phyloP scores from a whole-genome alignment of 64 coral and sea anemone genomes.

The Anthopleura sola region DNA sequence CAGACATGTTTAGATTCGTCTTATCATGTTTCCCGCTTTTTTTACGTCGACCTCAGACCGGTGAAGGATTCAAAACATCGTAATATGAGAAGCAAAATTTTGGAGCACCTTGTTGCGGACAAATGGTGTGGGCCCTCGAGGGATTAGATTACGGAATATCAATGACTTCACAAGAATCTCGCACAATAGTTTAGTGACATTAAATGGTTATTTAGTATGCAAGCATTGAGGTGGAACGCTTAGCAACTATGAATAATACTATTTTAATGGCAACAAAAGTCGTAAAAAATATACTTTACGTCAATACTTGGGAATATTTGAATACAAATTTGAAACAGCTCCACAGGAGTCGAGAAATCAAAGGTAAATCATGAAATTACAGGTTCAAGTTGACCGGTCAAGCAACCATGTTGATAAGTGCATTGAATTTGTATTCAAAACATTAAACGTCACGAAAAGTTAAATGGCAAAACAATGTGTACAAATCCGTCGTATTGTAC shows the following conservation, averaged over 20 bases:
- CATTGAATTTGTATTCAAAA: not conserved
- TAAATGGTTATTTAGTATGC: not conserved
- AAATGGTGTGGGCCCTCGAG: not conserved
- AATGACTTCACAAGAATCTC: conserved; percentile 1
- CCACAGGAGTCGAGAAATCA: not conserved
- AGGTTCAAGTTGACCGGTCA: not conserved
- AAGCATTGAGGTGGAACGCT: conserved; percentile 14
- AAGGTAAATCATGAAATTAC: not conserved
- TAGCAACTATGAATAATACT: not conserved
- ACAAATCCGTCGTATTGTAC: too few species aligned
- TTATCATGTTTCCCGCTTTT: not conserved
- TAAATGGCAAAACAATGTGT: not conserved
- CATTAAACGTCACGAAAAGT: not conserved
- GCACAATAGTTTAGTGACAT: not conserved
- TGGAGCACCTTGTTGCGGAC: not conserved
- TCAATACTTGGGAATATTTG: not conserved
- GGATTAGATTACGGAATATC: conserved; percentile 18
- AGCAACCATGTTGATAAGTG: not conserved
- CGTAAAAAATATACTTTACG: not conserved
- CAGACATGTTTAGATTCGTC: not conserved
- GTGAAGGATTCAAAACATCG: conserved; percentile 6
- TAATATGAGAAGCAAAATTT: not conserved
- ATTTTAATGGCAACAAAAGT: not conserved
- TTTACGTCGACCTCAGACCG: not conserved
- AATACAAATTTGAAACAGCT: not conserved